Conservation (phyloP, 2,113 vertebrate genomes). For the Progne subis region DNA sequence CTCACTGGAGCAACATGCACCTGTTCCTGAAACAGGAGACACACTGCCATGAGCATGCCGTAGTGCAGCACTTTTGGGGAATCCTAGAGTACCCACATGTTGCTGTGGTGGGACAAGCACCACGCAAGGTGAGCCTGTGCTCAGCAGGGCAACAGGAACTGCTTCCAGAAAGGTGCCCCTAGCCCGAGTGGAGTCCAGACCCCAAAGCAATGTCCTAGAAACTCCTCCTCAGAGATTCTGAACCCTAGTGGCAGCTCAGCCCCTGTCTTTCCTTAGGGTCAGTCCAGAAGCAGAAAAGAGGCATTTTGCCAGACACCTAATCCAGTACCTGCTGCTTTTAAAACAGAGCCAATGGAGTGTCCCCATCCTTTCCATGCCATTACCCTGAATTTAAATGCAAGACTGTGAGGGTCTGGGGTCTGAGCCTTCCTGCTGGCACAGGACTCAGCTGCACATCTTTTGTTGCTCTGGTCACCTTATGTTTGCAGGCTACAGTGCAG, state of each 20-base stretch:
- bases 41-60: rapidly evolving
- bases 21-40: neutral
- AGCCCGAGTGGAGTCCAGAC: neutral
- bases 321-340: neutral
- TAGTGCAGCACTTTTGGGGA: neutral
- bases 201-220: neutral
- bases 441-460: neutral
- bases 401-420: neutral
- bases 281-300: neutral
- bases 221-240: neutral
- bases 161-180: neutral
- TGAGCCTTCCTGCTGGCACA: neutral
- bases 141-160: neutral
- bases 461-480: neutral
- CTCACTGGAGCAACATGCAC: neutral
- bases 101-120: neutral
- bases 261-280: neutral
- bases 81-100: neutral
- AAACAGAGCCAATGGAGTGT: neutral
- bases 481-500: neutral
- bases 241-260: neutral
- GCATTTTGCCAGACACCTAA: neutral
- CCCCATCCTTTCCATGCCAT: neutral
- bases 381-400: neutral
- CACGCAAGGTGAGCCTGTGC: neutral